A percentile compares a stretch with the other conserved stretches of the same genome.
Conservation (phyloP, 2,888 invertebrate species). For the Pachydiplax longipennis region DNA sequence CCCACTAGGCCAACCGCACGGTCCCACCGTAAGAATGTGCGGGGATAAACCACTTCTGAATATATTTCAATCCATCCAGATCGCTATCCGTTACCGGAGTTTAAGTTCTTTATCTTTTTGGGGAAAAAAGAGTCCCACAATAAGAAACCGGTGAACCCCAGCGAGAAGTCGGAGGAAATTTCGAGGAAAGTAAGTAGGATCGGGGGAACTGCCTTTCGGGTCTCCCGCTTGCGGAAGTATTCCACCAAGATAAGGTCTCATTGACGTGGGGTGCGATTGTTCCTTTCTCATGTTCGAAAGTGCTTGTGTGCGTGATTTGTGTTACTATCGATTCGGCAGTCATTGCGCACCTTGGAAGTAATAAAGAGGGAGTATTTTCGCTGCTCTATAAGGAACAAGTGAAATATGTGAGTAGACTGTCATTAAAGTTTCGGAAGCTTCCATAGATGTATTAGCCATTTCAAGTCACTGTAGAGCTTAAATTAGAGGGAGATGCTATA, state of each 20-base stretch:
- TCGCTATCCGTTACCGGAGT: conserved; percentile 2
- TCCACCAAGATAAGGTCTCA: neutral
- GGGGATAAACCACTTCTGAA: conserved; percentile 30
- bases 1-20: neutral
- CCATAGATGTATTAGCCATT: too few relatives aligned
- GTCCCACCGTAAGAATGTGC: neutral
- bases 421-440: too few relatives aligned
- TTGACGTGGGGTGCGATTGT: neutral
- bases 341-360: too few relatives aligned
- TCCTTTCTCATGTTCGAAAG: too few relatives aligned
- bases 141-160: neutral
- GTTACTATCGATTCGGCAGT: too few relatives aligned
- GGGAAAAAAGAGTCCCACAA: neutral
- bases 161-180: neutral
- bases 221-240: neutral
- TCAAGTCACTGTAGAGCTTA: too few relatives aligned
- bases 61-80: conserved; percentile 33
- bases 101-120: neutral
- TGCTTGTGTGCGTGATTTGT: too few relatives aligned
- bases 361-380: too few relatives aligned
- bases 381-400: too few relatives aligned
- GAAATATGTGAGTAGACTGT: too few relatives aligned
- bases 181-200: neutral
- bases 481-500: too few relatives aligned
- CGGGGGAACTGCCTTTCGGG: neutral